Evolutionary conservation across 92 coral and sea anemone species (phyloP).

Genomic region (Parazoanthus darwini): DNA sequence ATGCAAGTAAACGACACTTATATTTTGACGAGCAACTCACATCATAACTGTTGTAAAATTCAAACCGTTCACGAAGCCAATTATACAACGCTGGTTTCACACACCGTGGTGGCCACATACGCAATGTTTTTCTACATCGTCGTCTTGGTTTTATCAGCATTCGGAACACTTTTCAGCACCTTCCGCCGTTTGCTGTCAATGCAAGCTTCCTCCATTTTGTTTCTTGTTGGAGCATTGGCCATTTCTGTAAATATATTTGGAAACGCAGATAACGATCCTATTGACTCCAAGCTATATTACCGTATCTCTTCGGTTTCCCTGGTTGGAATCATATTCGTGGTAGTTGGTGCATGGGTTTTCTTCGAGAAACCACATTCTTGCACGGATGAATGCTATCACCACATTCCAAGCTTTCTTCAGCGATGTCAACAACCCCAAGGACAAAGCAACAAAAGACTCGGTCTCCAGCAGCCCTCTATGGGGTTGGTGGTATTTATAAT

Average conservation of each 20-base stretch:
- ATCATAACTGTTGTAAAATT: slow-evolving; percentile 19
- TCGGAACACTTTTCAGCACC: slow-evolving; percentile 38
- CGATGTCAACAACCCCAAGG: no score
- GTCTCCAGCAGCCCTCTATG: no score
- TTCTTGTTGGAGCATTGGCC: slow-evolving; percentile 55
- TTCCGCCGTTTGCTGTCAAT: slow-evolving; percentile 43
- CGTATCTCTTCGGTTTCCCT: slow-evolving; percentile 46
- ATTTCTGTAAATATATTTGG: slow-evolving; percentile 47
- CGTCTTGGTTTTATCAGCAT: slow-evolving; percentile 40
- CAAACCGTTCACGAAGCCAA: slow-evolving; percentile 29
- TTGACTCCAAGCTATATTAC: slow-evolving; percentile 25
- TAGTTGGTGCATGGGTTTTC: slow-evolving; percentile 53
- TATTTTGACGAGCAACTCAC: slow-evolving; percentile 13
- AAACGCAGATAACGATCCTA: slow-evolving; percentile 23
- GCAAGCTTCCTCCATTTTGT: slow-evolving; percentile 49
- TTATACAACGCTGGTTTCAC: slow-evolving; percentile 29
- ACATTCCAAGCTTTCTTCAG: no score
- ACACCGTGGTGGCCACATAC: neutral
- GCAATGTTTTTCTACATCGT: slow-evolving; percentile 58
- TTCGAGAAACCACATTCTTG: slow-evolving; percentile 21
- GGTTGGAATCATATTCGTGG: slow-evolving; percentile 49
- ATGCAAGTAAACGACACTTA: neutral
- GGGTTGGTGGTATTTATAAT: no score
- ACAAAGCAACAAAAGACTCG: no score
- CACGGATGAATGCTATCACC: no score